A percentile compares a stretch with the other conserved stretches of the same genome.
phyloP scores from a whole-genome alignment of 2,888 invertebrate genomes.

The Pristionchus arcanus region DNA sequence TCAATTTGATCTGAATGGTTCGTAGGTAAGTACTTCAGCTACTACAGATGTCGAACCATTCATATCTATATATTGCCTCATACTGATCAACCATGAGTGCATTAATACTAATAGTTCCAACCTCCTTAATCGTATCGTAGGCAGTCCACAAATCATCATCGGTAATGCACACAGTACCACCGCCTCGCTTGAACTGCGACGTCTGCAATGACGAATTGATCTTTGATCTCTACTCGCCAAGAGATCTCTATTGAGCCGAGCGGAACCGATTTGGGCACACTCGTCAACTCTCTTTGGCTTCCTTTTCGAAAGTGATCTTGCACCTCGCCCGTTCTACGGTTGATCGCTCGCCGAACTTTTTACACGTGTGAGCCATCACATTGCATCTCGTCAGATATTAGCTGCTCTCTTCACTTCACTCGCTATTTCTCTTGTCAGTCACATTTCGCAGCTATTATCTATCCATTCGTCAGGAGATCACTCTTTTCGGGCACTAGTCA shows the following conservation, averaged over 20 bases:
- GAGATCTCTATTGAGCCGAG: not conserved
- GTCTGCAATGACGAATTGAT: slow-evolving; percentile 82
- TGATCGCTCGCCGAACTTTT: slow-evolving; percentile 29
- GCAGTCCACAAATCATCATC: slow-evolving; percentile 85
- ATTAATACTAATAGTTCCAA: not conserved
- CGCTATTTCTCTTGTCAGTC: not conserved
- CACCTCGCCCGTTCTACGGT: not conserved
- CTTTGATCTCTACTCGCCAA: not conserved
- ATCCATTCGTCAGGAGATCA: slow-evolving; percentile 1
- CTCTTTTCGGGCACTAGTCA: too few relatives aligned
- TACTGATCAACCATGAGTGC: not conserved
- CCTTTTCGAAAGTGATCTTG: slow-evolving; percentile 1
- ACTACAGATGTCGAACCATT: too few relatives aligned
- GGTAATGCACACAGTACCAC: slow-evolving; percentile 90
- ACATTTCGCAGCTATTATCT: too few relatives aligned
- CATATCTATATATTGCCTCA: too few relatives aligned
- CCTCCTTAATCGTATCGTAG: slow-evolving; percentile 81
- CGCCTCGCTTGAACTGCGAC: slow-evolving; percentile 88
- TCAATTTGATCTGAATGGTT: too few relatives aligned
- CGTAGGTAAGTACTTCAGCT: too few relatives aligned
- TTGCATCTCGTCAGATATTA: slow-evolving; percentile 16
- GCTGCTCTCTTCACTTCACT: not conserved
- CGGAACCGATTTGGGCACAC: slow-evolving; percentile 18
- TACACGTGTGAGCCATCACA: not conserved
- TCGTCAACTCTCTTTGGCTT: not conserved